These are phyloP conservation scores for Sturnira hondurensis DNA, from an alignment of 2,113 vertebrate species.

Conservation along the genomic window DNA sequence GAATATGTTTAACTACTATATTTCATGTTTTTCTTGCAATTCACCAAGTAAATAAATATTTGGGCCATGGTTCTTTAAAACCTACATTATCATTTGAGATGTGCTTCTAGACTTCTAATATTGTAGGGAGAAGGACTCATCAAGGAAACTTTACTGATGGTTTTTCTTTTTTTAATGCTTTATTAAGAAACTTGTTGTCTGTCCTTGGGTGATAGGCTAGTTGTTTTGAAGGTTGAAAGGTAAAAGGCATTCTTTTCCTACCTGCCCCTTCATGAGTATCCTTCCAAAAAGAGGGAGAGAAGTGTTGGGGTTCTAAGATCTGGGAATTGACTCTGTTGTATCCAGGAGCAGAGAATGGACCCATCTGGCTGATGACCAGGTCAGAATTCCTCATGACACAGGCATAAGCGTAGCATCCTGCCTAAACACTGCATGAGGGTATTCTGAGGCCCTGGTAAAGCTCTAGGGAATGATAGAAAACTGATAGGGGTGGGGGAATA, in stretches of 20 bases:
- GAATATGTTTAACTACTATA: not conserved
- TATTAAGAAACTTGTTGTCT: not conserved
- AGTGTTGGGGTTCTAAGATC: not conserved
- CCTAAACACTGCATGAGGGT: not conserved
- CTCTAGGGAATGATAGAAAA: not conserved
- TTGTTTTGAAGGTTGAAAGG: not conserved
- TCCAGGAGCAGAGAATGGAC: not conserved
- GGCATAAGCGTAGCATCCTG: not conserved
- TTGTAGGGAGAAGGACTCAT: not conserved
- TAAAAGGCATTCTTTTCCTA: not conserved
- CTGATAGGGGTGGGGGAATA: not conserved
- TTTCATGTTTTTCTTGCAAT: not conserved
- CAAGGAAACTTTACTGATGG: not conserved
- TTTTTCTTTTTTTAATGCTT: not conserved
- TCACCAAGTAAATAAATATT: not conserved
- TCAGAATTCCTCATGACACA: not conserved
- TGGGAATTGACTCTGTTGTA: not conserved
- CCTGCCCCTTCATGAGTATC: not conserved
- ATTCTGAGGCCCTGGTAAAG: not conserved
- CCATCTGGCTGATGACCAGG: not conserved
- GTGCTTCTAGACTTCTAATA: not conserved
- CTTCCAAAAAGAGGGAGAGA: not conserved
- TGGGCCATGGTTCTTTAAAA: not conserved
- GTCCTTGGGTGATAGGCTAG: not conserved
- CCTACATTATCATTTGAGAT: not conserved